Base-by-base conservation (phyloP, 2,797 vertebrate species). In the Spondyliosoma cantharus region DNA sequence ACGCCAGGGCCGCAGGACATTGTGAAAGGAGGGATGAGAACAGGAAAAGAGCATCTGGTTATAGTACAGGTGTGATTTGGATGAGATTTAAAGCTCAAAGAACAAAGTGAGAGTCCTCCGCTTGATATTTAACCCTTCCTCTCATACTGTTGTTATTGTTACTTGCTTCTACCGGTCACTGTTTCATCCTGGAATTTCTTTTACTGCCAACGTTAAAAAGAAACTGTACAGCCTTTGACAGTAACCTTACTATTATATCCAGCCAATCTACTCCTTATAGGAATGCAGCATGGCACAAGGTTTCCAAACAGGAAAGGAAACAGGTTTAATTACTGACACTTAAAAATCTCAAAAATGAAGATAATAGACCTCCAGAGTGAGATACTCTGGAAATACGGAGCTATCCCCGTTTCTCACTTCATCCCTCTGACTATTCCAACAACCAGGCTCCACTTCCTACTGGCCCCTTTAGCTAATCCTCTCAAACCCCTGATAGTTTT, bases 401-500 rank as follows among this genome's bases (percentile, higher is more conserved):
- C 46, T n/a, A 5, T 59, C 37, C 60, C 52, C 0, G 2, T 61
- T 56, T 77, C 56, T 78, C 50, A 42, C 59, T 69, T 57, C 53
- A 32, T 76, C 65, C 71, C 66, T 74, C 54, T 20, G 22, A 72
- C 69, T 71, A 58, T 66, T 68, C 79, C 80, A 84, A 66, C 78
- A 77, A 78, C 65, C 46, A 70, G 53, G 59, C 82, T 84, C 70
- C 71, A 69, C 88, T 82, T 85, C 81, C 80, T 76, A 52, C 63
- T 27, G 73, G 83, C 81, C 87, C 70, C 80, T 80, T 83, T 4
- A 81, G 80, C 87, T 93, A 90, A 92, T 92, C 90, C 85, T 81
- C 76, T 84, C 60, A 87, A 92, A 90, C 87, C 86, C 76, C 61
- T 86, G 90, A 90, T 92, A 86, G 88, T 89, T 93, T 95, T 93